Evolutionary conservation across 2,797 vertebrate species (phyloP), one percentile per base, ranked within the genome.

Genomic region (Halcyon leucocephala): DNA sequence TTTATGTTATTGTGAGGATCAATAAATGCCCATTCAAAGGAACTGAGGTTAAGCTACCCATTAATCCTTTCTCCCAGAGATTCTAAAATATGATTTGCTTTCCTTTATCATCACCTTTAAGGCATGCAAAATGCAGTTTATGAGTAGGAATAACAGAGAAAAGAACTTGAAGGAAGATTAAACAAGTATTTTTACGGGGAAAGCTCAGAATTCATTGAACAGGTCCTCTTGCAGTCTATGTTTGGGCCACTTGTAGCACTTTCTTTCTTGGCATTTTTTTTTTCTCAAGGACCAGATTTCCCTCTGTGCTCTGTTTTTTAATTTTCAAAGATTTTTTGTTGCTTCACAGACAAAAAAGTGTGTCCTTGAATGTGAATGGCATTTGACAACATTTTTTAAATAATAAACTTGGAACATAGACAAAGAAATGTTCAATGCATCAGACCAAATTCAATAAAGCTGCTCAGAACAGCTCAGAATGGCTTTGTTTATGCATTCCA

Each of bases 11-110:
- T 94, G 95, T 96, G 95, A 94, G 52, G 96, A 97, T 97, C 97
- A 96, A 98, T 98, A 97, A 89, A 89, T 86, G 64, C 44, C 91
- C 60, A 86, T 95, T 97, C 74, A 95, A 95, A 97, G 51, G 41
- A 67, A 52, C 80, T 41, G 74, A 93, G 78, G 69, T 89, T 92
- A 96, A 91, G 52, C 37, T 57, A 93, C 78, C 97, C 96, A 95
- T 97, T 97, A 97, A 96, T 93, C 86, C 93, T 96, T 7, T 35
- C 81, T 76, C 82, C 66, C 42, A 91, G 67, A 95, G 91, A 79
- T 95, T 96, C 93, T 89, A 89, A 97, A 98, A 95, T 97, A 95
- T 92, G 44, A 85, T 89, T 91, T 93, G 54, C n/a, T 96, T 95
- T 87, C 64, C 88, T 95, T 96, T 87, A 29, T 84, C 19, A 21